These are phyloP conservation scores for Villa cingulata DNA, from an alignment of 2,888 invertebrate genomes.

Conservation along the genomic window DNA sequence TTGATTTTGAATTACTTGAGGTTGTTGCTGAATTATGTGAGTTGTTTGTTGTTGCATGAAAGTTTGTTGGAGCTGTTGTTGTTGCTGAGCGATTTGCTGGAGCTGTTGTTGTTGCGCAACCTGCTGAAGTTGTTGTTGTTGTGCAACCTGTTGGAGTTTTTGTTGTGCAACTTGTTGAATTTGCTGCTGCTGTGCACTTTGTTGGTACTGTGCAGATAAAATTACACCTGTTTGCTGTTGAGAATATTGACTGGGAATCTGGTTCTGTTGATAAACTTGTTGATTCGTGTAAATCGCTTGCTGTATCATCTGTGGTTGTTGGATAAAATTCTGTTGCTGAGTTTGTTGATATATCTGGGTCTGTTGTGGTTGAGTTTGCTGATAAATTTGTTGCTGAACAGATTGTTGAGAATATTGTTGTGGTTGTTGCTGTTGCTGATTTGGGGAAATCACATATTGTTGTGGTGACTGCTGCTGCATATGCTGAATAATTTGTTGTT, in stretches of 20 bases:
- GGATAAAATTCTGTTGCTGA: constrained; percentile 22
- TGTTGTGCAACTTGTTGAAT: constrained; percentile 2
- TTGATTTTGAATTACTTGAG: constrained; percentile 16
- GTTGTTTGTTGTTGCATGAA: constrained; percentile 33
- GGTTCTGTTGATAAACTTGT: constrained; percentile 16
- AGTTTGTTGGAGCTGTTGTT: constrained; percentile 1
- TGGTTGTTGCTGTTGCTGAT: constrained; percentile 19
- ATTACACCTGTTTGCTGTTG: constrained; percentile 18
- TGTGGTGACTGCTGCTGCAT: not conserved
- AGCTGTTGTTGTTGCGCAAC: constrained; percentile 2
- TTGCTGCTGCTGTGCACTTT: constrained; percentile 18
- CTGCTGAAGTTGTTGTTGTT: constrained; percentile 18
- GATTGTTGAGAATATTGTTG: constrained; percentile 17
- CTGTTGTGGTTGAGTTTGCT: constrained; percentile 23
- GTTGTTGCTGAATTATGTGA: constrained; percentile 24
- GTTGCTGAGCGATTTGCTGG: not conserved
- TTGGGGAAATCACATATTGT: constrained; percentile 1
- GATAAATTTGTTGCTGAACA: constrained; percentile 11
- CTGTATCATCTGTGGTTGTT: constrained; percentile 5
- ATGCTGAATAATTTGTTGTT: not conserved
- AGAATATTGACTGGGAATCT: constrained; percentile 28
- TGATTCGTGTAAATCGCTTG: constrained; percentile 13
- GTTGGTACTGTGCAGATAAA: constrained; percentile 18
- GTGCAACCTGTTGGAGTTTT: constrained; percentile 30
- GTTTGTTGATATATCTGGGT: constrained; percentile 21